Percentiles rank a stretch among this genome's conserved stretches.
phyloP scores from a whole-genome alignment of 2,797 vertebrate species.

The Silurus aristotelis region DNA sequence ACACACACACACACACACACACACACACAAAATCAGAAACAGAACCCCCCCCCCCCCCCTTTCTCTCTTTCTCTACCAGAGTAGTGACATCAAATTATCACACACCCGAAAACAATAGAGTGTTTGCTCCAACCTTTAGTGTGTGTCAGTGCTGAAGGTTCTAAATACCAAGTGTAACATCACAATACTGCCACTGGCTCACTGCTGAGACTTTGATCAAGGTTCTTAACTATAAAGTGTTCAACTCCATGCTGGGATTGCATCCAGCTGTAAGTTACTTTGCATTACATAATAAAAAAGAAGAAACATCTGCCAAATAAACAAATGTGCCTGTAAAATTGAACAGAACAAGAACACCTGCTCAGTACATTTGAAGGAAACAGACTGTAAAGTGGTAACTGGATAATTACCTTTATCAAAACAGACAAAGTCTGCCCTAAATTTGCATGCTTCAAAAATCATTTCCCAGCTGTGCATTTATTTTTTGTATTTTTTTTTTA shows the following conservation, averaged over 20 bases:
- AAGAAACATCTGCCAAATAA: no score
- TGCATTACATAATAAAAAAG: no score
- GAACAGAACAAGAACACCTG: not conserved
- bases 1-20: no score
- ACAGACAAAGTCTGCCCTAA: not conserved
- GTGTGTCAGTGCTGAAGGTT: not conserved
- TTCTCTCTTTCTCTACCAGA: not conserved
- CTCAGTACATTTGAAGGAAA: not conserved
- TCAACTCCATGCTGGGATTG: not conserved
- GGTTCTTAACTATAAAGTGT: not conserved
- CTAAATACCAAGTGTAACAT: not conserved
- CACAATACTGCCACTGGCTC: not conserved
- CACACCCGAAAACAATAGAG: conserved; percentile 51
- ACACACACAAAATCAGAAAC: no score
- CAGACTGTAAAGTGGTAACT: not conserved
- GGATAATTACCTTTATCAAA: not conserved
- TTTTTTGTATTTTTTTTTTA: not conserved
- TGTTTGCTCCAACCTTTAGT: conserved; percentile 1
- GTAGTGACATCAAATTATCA: conserved; percentile 40
- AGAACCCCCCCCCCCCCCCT: not conserved
- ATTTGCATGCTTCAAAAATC: not conserved
- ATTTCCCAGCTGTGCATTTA: not conserved
- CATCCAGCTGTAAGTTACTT: not conserved
- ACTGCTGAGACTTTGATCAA: not conserved
- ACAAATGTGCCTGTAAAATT: no score